Evolutionary conservation across 2,797 vertebrate species (phyloP).

Genomic region (Kryptolebias ocellatus): DNA sequence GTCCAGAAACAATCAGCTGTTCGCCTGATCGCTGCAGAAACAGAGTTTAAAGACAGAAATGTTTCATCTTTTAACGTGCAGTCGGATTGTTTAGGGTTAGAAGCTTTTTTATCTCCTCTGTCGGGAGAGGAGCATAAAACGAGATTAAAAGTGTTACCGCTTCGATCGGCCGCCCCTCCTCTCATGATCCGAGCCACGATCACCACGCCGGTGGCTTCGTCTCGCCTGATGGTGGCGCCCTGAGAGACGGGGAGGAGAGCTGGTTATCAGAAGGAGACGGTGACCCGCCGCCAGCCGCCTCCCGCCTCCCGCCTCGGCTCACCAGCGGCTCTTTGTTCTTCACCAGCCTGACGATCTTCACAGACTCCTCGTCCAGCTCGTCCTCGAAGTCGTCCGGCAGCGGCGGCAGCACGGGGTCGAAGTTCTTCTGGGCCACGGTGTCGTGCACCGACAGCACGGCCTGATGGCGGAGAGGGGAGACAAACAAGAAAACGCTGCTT

Average conservation of each 20-base stretch:
- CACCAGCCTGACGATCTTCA: conserved; percentile 95
- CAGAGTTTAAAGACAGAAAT: background rate
- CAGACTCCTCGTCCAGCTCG: conserved; percentile 94
- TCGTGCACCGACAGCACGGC: conserved; percentile 94
- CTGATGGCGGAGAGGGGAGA: conserved; percentile 67
- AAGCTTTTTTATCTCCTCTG: too few relatives aligned
- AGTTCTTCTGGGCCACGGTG: conserved; percentile 96
- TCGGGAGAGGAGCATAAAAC: background rate
- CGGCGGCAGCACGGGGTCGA: conserved; percentile 93
- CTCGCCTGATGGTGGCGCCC: conserved; percentile 95
- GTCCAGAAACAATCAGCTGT: background rate
- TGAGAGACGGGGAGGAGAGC: conserved; percentile 50
- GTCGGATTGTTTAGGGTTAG: background rate
- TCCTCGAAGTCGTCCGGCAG: conserved; percentile 91
- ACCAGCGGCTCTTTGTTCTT: conserved; percentile 98
- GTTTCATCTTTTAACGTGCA: background rate
- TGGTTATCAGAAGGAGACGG: conserved; percentile 5
- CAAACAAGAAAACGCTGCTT: too few relatives aligned
- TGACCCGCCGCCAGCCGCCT: background rate
- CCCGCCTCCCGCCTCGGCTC: conserved; percentile 29
- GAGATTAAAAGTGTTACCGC: conserved; percentile 75
- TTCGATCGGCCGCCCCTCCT: conserved; percentile 94
- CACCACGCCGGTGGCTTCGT: conserved; percentile 89
- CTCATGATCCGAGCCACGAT: conserved; percentile 96
- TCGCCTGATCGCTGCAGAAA: background rate